Evolutionary conservation across 92 coral and sea anemone genomes (phyloP).

Genomic region (Parazoanthus darwini): DNA sequence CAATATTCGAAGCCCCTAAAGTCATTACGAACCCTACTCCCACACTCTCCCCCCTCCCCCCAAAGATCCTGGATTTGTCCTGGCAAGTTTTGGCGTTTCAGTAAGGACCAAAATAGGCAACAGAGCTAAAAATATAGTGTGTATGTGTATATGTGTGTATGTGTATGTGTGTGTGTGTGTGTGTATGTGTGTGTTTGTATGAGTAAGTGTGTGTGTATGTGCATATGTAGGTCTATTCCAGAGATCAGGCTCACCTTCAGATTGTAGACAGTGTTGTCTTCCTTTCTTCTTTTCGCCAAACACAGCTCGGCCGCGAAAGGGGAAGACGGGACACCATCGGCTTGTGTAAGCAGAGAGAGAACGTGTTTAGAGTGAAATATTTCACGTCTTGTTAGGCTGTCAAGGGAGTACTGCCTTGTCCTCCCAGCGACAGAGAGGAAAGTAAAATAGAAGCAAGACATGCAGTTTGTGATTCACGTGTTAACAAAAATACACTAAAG

Average conservation of each 20-base stretch:
- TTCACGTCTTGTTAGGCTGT: background rate
- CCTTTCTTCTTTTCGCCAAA: conserved; percentile 59
- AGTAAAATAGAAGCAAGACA: too few species aligned
- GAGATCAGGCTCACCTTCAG: conserved; percentile 55
- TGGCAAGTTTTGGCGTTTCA: too few species aligned
- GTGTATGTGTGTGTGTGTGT: background rate
- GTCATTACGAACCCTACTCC: too few species aligned
- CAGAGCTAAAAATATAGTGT: too few species aligned
- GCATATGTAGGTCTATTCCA: background rate
- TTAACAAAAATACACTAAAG: too few species aligned
- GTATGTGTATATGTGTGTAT: background rate
- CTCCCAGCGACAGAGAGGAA: too few species aligned
- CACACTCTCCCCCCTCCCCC: too few species aligned
- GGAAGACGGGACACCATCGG: background rate
- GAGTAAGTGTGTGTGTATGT: too few species aligned
- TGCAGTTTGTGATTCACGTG: too few species aligned
- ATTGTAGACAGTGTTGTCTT: conserved; percentile 84
- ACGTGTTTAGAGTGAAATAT: background rate
- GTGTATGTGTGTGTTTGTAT: background rate
- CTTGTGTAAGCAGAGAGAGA: background rate
- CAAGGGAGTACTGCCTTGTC: background rate
- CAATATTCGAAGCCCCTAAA: too few species aligned
- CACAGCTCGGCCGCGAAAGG: conserved; percentile 34
- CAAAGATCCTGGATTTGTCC: too few species aligned
- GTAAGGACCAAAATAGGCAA: too few species aligned